phyloP scores from a whole-genome alignment of 2,797 vertebrate genomes.

The Rhynchonycteris naso region DNA sequence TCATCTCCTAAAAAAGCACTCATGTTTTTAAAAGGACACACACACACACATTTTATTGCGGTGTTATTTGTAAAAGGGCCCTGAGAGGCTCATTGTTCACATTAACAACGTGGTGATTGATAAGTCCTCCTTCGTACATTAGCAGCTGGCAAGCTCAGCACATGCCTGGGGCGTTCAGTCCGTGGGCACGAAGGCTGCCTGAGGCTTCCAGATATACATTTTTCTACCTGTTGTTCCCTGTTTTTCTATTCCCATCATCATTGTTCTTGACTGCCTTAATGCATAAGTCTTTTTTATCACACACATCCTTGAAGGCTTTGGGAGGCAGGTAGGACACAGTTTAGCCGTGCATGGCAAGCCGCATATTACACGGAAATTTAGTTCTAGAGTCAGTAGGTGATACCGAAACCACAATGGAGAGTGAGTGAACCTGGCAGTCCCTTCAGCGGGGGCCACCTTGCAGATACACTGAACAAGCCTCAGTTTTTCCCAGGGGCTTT shows the following conservation, averaged over 20 bases:
- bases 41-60: neutral
- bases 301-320: neutral
- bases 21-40: neutral
- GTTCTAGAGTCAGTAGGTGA: neutral
- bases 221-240: neutral
- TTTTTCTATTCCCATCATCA: neutral
- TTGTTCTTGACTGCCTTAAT: neutral
- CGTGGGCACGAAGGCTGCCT: neutral
- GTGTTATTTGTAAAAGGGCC: neutral
- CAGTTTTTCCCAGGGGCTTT: neutral
- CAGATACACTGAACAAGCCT: too few relatives aligned
- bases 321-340: too few relatives aligned
- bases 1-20: neutral
- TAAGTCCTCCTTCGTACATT: fast-evolving
- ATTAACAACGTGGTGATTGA: neutral
- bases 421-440: too few relatives aligned
- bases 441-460: too few relatives aligned
- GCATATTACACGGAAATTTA: too few relatives aligned
- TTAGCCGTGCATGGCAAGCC: too few relatives aligned
- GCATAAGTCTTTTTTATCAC: neutral
- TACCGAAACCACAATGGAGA: neutral
- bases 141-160: neutral
- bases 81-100: neutral
- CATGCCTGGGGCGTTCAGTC: too few relatives aligned
- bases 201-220: neutral